These are phyloP conservation scores for Argya squamiceps DNA, from an alignment of 2,797 vertebrate genomes.

Conservation along the genomic window DNA sequence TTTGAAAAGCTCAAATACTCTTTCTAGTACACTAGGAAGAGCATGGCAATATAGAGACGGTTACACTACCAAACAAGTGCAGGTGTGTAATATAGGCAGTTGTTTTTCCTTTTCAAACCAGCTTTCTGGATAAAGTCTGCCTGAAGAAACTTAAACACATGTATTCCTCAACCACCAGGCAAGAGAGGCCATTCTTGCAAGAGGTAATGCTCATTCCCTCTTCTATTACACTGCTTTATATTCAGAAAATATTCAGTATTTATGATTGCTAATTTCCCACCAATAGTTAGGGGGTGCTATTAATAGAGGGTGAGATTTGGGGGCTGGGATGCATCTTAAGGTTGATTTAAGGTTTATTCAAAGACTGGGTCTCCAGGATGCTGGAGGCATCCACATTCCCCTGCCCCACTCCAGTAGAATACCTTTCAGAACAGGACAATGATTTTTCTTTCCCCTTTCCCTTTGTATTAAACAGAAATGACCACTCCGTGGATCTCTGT, in stretches of 20 bases:
- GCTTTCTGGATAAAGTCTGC: background rate
- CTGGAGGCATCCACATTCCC: background rate
- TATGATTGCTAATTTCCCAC: background rate
- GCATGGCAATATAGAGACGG: background rate
- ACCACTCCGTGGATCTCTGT: background rate
- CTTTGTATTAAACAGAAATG: background rate
- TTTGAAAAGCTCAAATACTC: background rate
- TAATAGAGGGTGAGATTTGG: background rate
- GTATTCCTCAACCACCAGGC: background rate
- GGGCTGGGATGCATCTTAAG: background rate
- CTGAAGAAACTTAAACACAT: background rate
- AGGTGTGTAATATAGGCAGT: background rate
- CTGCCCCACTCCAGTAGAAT: rapidly evolving
- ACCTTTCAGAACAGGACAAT: background rate
- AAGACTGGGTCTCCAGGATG: background rate
- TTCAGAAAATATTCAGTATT: background rate
- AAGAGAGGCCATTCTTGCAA: background rate
- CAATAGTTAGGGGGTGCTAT: background rate
- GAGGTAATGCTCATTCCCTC: background rate
- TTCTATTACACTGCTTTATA: background rate
- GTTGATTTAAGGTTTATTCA: background rate
- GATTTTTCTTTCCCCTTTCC: background rate
- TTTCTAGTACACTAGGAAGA: background rate
- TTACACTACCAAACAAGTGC: background rate
- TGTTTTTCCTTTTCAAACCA: background rate